Conservation (phyloP, 2,113 vertebrate genomes). For the Meles meles region DNA sequence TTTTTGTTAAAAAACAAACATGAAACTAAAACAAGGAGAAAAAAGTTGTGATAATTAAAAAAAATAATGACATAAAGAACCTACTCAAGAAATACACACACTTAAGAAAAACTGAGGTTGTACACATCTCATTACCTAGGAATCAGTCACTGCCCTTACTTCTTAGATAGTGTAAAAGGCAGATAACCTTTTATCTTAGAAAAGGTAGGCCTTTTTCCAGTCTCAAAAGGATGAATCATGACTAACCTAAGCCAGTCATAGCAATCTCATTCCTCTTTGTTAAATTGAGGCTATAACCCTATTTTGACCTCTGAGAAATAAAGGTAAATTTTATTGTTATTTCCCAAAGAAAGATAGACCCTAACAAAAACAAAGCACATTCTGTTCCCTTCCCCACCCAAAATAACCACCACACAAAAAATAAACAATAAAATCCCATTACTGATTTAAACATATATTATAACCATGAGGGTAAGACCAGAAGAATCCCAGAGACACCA, state of each 20-base stretch:
- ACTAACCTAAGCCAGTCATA: neutral
- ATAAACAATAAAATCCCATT: slow-evolving; percentile 26
- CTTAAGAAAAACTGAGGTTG: neutral
- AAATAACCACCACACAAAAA: neutral
- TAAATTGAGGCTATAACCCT: neutral
- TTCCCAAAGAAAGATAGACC: neutral
- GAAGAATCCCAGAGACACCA: neutral
- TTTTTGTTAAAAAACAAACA: neutral
- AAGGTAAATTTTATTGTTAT: neutral
- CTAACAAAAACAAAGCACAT: neutral
- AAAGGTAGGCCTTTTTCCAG: neutral
- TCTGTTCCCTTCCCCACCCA: neutral
- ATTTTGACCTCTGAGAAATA: neutral
- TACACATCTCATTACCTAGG: neutral
- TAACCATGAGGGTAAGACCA: neutral
- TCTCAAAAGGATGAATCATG: neutral
- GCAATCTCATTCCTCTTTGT: neutral
- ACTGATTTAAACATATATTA: neutral
- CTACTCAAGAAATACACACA: neutral
- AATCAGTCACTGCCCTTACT: neutral
- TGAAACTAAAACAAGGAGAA: neutral
- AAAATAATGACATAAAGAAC: neutral
- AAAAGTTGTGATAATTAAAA: neutral
- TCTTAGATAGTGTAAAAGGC: neutral
- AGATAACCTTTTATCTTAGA: neutral